Evolutionary conservation across 2,888 invertebrate species (phyloP).

Genomic region (Hedychridium roseum): DNA sequence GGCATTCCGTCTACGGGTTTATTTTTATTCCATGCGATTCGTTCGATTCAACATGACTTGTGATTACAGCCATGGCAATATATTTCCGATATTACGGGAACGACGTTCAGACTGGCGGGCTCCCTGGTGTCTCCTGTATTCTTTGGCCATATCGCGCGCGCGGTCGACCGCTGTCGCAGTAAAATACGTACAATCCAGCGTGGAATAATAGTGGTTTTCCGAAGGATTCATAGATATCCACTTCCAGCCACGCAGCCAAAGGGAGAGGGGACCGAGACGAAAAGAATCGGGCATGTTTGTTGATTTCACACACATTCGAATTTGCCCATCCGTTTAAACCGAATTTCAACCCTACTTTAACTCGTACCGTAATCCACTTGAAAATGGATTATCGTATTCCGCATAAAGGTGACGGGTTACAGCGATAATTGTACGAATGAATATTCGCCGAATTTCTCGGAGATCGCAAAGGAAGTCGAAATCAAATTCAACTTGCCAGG

Average conservation of each 20-base stretch:
- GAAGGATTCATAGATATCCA: slow-evolving; percentile 22
- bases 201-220: slow-evolving; percentile 33
- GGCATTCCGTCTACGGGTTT: slow-evolving; percentile 44
- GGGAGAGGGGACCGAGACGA: too few species aligned
- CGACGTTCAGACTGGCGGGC: slow-evolving; percentile 45
- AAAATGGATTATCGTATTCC: too few species aligned
- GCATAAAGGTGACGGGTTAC: too few species aligned
- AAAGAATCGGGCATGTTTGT: too few species aligned
- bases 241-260: slow-evolving; percentile 8
- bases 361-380: too few species aligned
- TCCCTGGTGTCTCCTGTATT: slow-evolving; percentile 44
- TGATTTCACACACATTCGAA: too few species aligned
- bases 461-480: too few species aligned
- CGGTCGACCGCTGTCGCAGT: slow-evolving; percentile 20
- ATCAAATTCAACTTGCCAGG: too few species aligned
- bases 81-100: slow-evolving; percentile 57
- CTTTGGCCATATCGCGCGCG: slow-evolving; percentile 29
- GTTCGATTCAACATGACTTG: slow-evolving; percentile 60
- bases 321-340: too few species aligned
- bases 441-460: too few species aligned
- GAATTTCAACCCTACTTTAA: too few species aligned
- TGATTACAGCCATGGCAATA: slow-evolving; percentile 51
- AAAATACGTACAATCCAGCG: slow-evolving; percentile 36
- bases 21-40: slow-evolving; percentile 58
- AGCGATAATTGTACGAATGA: too few species aligned